Evolutionary conservation across 2,113 vertebrate genomes (phyloP), one percentile per base, ranked within the genome.

Genomic region (Oncorhynchus nerka): DNA sequence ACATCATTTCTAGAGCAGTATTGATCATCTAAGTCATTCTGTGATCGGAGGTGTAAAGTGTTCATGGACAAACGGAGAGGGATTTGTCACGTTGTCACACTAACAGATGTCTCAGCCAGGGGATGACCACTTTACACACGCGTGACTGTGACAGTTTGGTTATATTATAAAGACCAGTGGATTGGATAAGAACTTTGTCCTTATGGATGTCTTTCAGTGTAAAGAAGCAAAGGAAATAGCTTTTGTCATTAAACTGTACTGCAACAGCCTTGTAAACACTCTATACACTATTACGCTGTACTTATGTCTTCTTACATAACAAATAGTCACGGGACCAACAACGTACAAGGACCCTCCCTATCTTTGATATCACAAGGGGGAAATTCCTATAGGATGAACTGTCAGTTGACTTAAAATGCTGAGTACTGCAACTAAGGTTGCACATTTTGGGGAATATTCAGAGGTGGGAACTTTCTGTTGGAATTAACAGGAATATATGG

Each of bases 301-400:
- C 26, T 26, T 16, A 39, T 24, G 19, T 24, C 61, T 72, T 12
- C 26, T 59, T 61, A 72, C 51, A 8, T 39, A 15, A 12, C 22
- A 61, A 73, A 9, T 78, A 75, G 81, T 61, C 55, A 51, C 62
- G 62, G 13, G 67, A 71, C 49, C 5, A 20, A 70, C 67, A 81
- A n/a, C 48, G 0, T 69, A 78, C 59, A 76, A 75, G 74, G 68
- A 45, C 9, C 9, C 39, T 45, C 39, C 39, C 71, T 69, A 3
- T 72, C n/a, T 28, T 8, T 79, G 57, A 79, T 24, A 51, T 84
- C 78, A 82, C 84, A 87, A 7, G 20, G 67, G 69, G 32, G 64
- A 72, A 83, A 88, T 88, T 85, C 85, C 81, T 11, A 16, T 24
- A 82, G 87, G 84, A 88, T 90, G 81, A 86, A 81, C 68, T 74